A percentile compares a stretch with the other conserved stretches of the same genome.
phyloP scores from a whole-genome alignment of 2,888 invertebrate genomes.

The Microchrysa polita region DNA sequence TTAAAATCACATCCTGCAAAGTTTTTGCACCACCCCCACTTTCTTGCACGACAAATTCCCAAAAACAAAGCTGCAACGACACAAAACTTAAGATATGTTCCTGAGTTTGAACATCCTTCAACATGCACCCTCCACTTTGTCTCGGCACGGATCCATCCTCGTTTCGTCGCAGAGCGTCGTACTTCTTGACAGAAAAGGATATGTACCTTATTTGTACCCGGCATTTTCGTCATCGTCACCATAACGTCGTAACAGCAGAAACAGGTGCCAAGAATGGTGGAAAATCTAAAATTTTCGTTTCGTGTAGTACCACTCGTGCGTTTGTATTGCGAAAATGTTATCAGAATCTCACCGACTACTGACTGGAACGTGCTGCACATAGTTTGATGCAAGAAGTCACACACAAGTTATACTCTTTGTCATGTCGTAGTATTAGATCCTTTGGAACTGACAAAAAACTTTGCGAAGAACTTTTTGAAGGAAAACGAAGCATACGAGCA shows the following conservation, averaged over 20 bases:
- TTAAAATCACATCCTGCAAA: constrained; percentile 36
- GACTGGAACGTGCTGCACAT: no score
- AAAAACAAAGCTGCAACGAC: neutral
- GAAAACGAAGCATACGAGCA: constrained; percentile 5
- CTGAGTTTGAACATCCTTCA: neutral
- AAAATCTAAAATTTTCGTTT: constrained; percentile 22
- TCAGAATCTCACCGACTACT: constrained; percentile 28
- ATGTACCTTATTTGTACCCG: no score
- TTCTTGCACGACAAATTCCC: neutral
- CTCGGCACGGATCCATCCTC: no score
- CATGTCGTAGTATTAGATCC: no score
- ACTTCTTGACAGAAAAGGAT: no score
- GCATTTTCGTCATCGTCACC: constrained; percentile 2
- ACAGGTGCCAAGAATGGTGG: constrained; percentile 40
- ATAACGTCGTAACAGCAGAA: constrained; percentile 7
- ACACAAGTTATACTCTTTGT: no score
- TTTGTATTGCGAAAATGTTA: constrained; percentile 32
- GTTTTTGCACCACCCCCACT: constrained; percentile 6
- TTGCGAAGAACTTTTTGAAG: neutral
- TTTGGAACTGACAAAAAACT: no score
- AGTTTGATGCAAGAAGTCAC: no score
- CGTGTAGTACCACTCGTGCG: constrained; percentile 32
- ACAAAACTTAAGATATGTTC: neutral
- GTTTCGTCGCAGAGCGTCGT: no score
- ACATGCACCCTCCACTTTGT: no score